phyloP scores from a whole-genome alignment of 2,113 vertebrate genomes.

The Gnathonemus echidnorhynchus region DNA sequence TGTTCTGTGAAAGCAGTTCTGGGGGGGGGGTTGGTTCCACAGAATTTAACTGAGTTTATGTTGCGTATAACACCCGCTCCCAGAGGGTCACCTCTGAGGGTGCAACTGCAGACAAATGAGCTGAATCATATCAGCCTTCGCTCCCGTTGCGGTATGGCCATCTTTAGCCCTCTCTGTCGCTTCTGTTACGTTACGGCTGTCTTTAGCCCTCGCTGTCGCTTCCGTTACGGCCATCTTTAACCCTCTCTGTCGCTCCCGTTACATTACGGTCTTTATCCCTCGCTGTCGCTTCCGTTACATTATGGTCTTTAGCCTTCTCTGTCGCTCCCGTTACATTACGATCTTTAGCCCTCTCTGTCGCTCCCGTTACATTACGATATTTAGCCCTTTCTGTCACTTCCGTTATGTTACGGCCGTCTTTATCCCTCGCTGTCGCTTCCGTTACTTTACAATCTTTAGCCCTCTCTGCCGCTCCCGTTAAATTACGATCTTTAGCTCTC shows the following conservation, averaged over 20 bases:
- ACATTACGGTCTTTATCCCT: too few relatives aligned
- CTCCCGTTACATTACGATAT: too few relatives aligned
- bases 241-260: too few relatives aligned
- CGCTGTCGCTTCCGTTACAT: too few relatives aligned
- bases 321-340: too few relatives aligned
- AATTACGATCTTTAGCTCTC: not conserved
- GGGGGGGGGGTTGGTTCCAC: not conserved
- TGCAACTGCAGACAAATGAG: not conserved
- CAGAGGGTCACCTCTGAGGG: not conserved
- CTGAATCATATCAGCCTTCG: not conserved
- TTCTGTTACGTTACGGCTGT: not conserved
- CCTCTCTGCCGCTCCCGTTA: not conserved
- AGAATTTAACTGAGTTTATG: not conserved
- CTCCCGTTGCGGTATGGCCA: not conserved
- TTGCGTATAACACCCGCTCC: not conserved
- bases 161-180: not conserved
- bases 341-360: too few relatives aligned
- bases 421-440: not conserved
- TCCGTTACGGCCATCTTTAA: too few relatives aligned
- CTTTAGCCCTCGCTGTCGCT: not conserved
- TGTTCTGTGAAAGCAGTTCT: not conserved
- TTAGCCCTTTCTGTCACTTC: not conserved
- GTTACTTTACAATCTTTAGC: not conserved
- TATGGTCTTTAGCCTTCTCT: too few relatives aligned
- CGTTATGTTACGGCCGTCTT: not conserved